These are phyloP conservation scores for Delichon dasypus DNA, from an alignment of 2,797 vertebrate species.

Conservation along the genomic window DNA sequence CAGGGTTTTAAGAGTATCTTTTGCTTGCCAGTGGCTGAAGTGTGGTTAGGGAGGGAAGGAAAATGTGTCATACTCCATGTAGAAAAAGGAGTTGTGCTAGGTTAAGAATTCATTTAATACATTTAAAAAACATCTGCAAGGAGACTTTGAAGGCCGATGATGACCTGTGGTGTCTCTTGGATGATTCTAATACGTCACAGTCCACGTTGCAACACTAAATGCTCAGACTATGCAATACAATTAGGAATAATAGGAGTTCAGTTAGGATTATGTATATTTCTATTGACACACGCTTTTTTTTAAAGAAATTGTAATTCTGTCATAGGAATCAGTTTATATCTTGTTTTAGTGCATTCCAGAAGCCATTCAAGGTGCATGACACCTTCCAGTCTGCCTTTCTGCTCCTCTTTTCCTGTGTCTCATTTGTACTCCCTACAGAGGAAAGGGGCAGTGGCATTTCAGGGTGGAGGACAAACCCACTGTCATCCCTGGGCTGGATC, in stretches of 20 bases:
- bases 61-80: neutral
- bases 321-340: neutral
- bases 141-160: neutral
- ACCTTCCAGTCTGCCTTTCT: neutral
- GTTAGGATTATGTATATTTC: neutral
- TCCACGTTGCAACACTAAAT: neutral
- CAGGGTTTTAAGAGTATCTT: conserved; percentile 4
- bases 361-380: neutral
- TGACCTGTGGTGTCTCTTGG: neutral
- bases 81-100: neutral
- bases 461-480: neutral
- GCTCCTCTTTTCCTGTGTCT: neutral
- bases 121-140: neutral
- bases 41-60: neutral
- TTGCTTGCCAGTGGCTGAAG: conserved; percentile 8
- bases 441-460: rapidly evolving
- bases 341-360: neutral
- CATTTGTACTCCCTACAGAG: neutral
- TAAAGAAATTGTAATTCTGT: neutral
- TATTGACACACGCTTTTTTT: neutral
- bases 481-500: neutral
- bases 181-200: neutral
- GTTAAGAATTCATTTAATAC: neutral
- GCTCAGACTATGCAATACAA: neutral
- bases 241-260: neutral